Percentiles rank a stretch among this genome's conserved stretches.
Evolutionary conservation across 2,888 invertebrate species (phyloP).

Genomic region (Biston betularia): DNA sequence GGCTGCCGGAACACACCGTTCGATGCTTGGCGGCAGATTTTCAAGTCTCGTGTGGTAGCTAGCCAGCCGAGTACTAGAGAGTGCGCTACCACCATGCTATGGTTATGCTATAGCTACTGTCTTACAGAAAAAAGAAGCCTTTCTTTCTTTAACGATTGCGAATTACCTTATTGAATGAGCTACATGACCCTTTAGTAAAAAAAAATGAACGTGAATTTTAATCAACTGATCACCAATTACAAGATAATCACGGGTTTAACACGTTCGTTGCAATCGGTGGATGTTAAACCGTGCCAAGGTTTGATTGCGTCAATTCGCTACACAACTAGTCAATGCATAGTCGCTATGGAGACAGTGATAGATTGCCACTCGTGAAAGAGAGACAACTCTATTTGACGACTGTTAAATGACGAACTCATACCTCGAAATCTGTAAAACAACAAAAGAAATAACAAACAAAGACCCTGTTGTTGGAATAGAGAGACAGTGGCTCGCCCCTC

Average conservation of each 20-base stretch:
- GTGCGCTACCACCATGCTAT: no score
- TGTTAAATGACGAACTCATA: neutral
- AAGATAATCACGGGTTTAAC: conserved; percentile 2
- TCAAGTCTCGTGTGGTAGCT: no score
- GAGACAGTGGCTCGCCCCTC: no score
- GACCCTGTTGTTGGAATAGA: no score
- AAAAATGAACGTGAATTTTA: conserved; percentile 2
- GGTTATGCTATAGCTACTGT: no score
- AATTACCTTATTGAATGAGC: neutral
- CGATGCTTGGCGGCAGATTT: no score
- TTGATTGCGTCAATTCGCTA: conserved; percentile 8
- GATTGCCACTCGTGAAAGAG: neutral
- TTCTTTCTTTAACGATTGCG: neutral
- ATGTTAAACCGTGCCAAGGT: conserved; percentile 31
- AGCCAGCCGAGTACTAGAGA: no score
- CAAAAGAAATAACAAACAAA: no score
- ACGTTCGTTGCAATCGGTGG: conserved; percentile 12
- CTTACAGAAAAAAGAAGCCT: no score
- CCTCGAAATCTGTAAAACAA: no score
- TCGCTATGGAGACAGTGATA: neutral
- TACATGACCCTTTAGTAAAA: neutral
- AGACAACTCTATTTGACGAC: neutral
- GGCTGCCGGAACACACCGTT: no score
- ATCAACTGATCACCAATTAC: neutral
- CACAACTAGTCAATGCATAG: neutral